Base-by-base conservation (phyloP, 1,140 invertebrate genomes). In the Drosophila lowei region DNA sequence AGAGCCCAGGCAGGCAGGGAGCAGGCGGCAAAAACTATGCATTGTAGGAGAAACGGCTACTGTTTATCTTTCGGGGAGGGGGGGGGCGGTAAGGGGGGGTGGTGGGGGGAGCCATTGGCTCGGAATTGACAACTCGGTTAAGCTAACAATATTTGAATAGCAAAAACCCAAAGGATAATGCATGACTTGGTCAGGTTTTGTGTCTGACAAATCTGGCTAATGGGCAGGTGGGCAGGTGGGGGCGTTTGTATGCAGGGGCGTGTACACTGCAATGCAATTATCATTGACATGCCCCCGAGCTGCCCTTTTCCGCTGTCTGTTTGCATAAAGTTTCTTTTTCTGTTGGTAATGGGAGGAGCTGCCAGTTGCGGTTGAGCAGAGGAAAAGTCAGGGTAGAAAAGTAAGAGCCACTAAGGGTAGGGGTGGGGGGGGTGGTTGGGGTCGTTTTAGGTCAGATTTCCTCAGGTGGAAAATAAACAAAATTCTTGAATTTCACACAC, bases 91-190 rank as follows among this genome's bases (percentile, higher is more conserved):
- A 23, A 0, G 43, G 47, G 38, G 13, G 28, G 25, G 56, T 42
- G 61, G 60, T 23, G 5, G 0, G 30, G 43, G 34, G 77, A 81
- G 78, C 79, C 79, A 81, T 81, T 81, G 79, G 79, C 79, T 81
- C 25, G 79, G 78, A 81, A 81, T 68, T 81, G 79, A 81, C 79
- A 81, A 81, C 73, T 81, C 78, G 79, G 79, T 81, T 81, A 81
- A 81, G 70, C 79, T 81, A 81, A 81, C 79, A 81, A 81, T 81
- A 80, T 80, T 80, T 80, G 77, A 80, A 80, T 80, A 80, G 77
- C 72, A 80, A 57, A 72, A 52, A 72, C 52, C 72, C 52, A 38
- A 72, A 72, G 70, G 65, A 67, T 68, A 72, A 73, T 73, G 67
- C 68, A 73, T 72, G 70, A 72, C 68, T 63, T 62, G 68, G 44